A percentile compares a stretch with the other conserved stretches of the same genome.
Conservation (phyloP, 1,140 invertebrate genomes). For the Sesamia nonagrioides region DNA sequence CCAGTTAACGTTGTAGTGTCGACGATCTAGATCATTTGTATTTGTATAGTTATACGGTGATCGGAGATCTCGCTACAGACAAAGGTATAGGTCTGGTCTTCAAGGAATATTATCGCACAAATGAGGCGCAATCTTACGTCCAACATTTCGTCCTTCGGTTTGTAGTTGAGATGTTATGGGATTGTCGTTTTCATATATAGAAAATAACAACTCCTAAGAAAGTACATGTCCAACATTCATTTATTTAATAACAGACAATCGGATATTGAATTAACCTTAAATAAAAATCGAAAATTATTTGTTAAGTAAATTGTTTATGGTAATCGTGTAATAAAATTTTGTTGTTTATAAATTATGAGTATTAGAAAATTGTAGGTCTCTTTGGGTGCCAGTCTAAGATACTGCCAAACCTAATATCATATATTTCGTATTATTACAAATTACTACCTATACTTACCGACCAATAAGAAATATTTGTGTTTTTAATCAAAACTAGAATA, state of each 20-base stretch:
- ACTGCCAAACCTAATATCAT: slow-evolving; percentile 39
- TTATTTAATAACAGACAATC: neutral
- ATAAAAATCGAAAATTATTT: slow-evolving; percentile 4
- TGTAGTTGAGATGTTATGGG: too few relatives aligned
- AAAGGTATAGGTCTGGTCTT: neutral
- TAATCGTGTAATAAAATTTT: slow-evolving; percentile 14
- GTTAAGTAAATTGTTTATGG: slow-evolving; percentile 3
- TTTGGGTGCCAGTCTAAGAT: slow-evolving; percentile 42
- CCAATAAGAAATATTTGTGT: slow-evolving; percentile 44
- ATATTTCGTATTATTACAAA: slow-evolving; percentile 47
- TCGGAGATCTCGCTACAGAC: slow-evolving; percentile 9
- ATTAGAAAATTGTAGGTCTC: slow-evolving; percentile 12
- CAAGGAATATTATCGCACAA: slow-evolving; percentile 15
- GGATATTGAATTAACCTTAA: slow-evolving; percentile 5
- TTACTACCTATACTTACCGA: slow-evolving; percentile 42
- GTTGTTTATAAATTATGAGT: slow-evolving; percentile 17
- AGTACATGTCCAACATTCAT: neutral
- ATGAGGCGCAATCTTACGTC: slow-evolving; percentile 20
- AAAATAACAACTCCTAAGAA: neutral
- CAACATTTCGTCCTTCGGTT: slow-evolving; percentile 33
- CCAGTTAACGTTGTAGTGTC: slow-evolving; percentile 52
- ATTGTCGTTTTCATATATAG: too few relatives aligned
- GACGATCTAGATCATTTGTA: neutral
- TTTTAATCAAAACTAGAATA: slow-evolving; percentile 37
- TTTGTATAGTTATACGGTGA: slow-evolving; percentile 12